Evolutionary conservation across 2,797 vertebrate genomes (phyloP).

Genomic region (Pelobates cultripes): DNA sequence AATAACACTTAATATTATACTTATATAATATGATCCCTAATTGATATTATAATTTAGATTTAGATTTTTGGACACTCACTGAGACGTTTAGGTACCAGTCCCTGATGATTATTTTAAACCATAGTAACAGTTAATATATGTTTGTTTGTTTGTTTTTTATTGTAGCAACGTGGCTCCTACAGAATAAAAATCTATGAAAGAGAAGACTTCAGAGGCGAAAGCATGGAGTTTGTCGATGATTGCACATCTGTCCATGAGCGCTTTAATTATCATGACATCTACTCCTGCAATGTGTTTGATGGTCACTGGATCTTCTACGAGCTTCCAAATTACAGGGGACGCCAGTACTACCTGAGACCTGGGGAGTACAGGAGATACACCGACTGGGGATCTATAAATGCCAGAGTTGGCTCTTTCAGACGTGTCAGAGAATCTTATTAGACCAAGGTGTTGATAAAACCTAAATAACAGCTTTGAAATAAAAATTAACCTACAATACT

Average conservation of each 20-base stretch:
- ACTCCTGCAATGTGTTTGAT: constrained; percentile 59
- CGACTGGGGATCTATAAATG: constrained; percentile 53
- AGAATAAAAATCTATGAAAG: constrained; percentile 60
- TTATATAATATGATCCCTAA: too few species aligned
- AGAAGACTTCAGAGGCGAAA: constrained; percentile 61
- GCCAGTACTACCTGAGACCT: constrained; percentile 60
- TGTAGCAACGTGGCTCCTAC: constrained; percentile 49
- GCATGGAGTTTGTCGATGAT: constrained; percentile 58
- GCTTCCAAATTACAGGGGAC: constrained; percentile 55
- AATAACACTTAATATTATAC: too few species aligned
- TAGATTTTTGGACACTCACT: too few species aligned
- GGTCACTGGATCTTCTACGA: constrained; percentile 62
- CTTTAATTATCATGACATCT: constrained; percentile 60
- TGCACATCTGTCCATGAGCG: constrained; percentile 61
- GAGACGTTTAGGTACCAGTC: too few species aligned
- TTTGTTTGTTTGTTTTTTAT: background rate
- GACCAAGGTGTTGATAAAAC: background rate
- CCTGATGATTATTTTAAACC: too few species aligned
- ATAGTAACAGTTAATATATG: background rate
- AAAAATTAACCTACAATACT: background rate
- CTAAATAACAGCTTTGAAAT: constrained; percentile 10
- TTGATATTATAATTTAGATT: too few species aligned
- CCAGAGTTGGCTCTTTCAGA: constrained; percentile 60
- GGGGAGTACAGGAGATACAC: constrained; percentile 55
- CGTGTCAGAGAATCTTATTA: constrained; percentile 55